Base-by-base conservation (phyloP, 2,888 invertebrate species). In the Latrodectus hesperus region DNA sequence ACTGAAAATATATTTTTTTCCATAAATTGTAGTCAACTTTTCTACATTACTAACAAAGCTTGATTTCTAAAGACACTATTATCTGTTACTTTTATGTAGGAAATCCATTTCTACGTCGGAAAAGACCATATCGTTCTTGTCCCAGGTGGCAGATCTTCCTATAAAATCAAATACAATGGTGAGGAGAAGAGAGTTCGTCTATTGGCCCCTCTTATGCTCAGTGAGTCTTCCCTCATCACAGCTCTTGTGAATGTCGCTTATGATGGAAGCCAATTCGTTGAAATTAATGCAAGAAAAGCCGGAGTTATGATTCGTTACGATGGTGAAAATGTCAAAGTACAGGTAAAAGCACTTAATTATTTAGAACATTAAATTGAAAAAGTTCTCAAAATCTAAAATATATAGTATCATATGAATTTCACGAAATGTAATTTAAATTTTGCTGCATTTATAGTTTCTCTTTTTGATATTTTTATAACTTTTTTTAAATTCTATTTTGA, bases 261-360 rank as follows among this genome's bases (percentile, higher is more conserved):
- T 5, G 60, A 68, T 16, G 51, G 51, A 60, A 9, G 6, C 9
- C 11, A 2, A 9, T 53, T 26, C 51, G 17, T 72, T 10, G 78
- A 88, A 67, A 73, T 88, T 12, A 68, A 78, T 14, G 77, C 53
- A 16, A 38, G 26, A 4, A 65, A 70, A 22, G 79, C 78, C 10
- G 84, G 84, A 17, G 26, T 88, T 22, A 88, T 26, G n/a, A 82
- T 90, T 8, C 51, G 64, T 2, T 89, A 85, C 17, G 90, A 90
- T 52, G 90, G 90, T 49, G 74, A 83, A 52, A 79, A 89, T 70
- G 77, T 83, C 14, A 89, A 90, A 26, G 64, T 89, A 14, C 26
- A 79, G 26, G 38, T 38, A 60, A 60, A 11, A 60, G 0, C 4
- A 60, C 0, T 11, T 60, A 9, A 11, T 14, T 60, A 14, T n/a